These are phyloP conservation scores for Parelbella ahira DNA, from an alignment of 2,888 invertebrate genomes.

Conservation along the genomic window DNA sequence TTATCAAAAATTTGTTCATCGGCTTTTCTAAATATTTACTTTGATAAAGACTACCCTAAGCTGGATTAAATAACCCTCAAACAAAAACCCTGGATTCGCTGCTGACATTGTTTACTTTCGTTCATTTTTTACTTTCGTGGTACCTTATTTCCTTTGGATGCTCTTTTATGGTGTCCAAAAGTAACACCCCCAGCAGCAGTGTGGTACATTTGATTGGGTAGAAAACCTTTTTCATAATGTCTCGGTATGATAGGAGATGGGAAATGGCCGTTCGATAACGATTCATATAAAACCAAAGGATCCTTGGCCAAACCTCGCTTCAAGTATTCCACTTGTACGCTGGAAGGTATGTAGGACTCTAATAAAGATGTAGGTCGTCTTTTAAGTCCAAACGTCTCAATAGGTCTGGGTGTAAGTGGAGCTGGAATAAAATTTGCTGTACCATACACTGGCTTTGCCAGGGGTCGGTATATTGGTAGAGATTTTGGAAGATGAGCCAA, in stretches of 20 bases:
- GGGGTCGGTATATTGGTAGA: slow-evolving; percentile 58
- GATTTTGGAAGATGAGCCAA: slow-evolving; percentile 63
- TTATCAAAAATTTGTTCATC: no score
- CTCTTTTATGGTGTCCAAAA: slow-evolving; percentile 67
- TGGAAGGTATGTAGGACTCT: slow-evolving; percentile 82
- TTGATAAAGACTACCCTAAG: no score
- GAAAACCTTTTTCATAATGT: slow-evolving; percentile 67
- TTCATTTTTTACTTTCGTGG: slow-evolving; percentile 35
- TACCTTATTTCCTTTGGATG: slow-evolving; percentile 46
- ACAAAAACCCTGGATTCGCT: no score
- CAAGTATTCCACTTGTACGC: slow-evolving; percentile 70
- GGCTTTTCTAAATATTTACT: no score
- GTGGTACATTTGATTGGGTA: slow-evolving; percentile 74
- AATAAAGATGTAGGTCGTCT: slow-evolving; percentile 74
- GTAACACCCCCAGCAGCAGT: slow-evolving; percentile 66
- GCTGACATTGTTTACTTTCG: no score
- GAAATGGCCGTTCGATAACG: slow-evolving; percentile 56
- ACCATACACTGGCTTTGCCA: slow-evolving; percentile 57
- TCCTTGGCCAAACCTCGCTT: slow-evolving; percentile 68
- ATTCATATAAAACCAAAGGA: slow-evolving; percentile 63
- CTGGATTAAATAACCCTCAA: no score
- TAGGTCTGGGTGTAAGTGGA: slow-evolving; percentile 46
- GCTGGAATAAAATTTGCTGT: slow-evolving; percentile 39
- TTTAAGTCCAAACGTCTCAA: slow-evolving; percentile 46
- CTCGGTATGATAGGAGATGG: slow-evolving; percentile 43